Percentiles rank a stretch among this genome's conserved stretches.
Conservation (phyloP, 2,888 invertebrate species). For the Strigamia maritima region DNA sequence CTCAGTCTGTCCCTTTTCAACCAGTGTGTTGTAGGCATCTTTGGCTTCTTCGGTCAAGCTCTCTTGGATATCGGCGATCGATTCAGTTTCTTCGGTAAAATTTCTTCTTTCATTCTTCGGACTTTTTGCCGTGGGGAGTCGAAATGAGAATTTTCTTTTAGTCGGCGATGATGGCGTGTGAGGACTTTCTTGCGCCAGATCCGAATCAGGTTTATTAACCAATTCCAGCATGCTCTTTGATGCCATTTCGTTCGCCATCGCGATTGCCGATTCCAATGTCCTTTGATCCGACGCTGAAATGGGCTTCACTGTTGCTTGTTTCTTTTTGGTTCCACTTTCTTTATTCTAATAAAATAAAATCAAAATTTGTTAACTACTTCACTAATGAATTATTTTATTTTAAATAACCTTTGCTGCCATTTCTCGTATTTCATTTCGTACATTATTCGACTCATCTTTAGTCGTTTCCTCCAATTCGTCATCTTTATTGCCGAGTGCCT, state of each 20-base stretch:
- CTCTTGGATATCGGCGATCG: conserved; percentile 84
- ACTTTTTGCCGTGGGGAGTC: conserved; percentile 60
- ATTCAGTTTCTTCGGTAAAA: conserved; percentile 83
- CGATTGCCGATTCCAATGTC: conserved; percentile 86
- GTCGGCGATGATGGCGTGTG: conserved; percentile 64
- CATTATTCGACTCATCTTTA: conserved; percentile 59
- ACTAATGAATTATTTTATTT: background rate
- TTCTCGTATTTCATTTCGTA: conserved; percentile 68
- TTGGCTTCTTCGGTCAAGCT: conserved; percentile 84
- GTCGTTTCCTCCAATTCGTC: conserved; percentile 45
- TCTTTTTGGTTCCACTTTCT: conserved; percentile 53
- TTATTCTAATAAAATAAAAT: background rate
- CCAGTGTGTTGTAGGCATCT: conserved; percentile 86
- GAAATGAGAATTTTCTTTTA: conserved; percentile 75
- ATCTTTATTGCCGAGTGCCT: conserved; percentile 53
- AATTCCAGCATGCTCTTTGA: conserved; percentile 60
- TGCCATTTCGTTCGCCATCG: conserved; percentile 87
- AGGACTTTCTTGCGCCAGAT: conserved; percentile 50
- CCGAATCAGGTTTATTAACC: conserved; percentile 46
- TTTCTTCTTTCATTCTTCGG: conserved; percentile 73
- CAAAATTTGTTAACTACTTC: background rate
- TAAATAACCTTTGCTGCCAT: conserved; percentile 46
- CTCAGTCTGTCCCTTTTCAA: conserved; percentile 62
- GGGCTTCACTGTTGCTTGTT: conserved; percentile 70
- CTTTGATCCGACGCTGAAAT: conserved; percentile 91